These are phyloP conservation scores for Portunus trituberculatus DNA, from an alignment of 1,140 invertebrate species.

Conservation along the genomic window DNA sequence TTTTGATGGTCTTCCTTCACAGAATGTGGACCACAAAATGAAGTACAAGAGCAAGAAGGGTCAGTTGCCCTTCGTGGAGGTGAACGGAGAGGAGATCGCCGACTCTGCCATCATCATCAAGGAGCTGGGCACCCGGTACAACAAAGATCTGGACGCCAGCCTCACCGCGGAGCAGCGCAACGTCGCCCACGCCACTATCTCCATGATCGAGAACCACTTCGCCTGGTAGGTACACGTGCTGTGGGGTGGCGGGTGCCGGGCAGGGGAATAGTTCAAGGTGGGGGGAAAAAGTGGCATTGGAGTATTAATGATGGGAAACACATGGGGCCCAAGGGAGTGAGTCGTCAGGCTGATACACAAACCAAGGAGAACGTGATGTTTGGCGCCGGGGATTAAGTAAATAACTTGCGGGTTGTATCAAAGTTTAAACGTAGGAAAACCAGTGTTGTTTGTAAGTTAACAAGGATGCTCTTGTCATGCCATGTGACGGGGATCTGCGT, in stretches of 20 bases:
- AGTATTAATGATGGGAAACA: background rate
- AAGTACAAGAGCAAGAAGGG: conserved; percentile 96
- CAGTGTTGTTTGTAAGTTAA: no score
- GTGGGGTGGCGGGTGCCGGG: background rate
- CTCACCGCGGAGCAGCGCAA: conserved; percentile 92
- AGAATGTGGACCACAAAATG: conserved; percentile 97
- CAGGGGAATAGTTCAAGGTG: background rate
- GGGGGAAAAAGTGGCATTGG: background rate
- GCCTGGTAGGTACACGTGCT: conserved; percentile 84
- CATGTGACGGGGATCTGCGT: no score
- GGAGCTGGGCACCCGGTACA: conserved; percentile 90
- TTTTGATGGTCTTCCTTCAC: conserved; percentile 80
- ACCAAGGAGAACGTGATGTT: background rate
- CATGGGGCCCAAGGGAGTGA: background rate
- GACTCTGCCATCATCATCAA: conserved; percentile 94
- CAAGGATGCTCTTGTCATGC: no score
- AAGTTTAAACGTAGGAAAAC: no score
- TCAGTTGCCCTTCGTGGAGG: conserved; percentile 93
- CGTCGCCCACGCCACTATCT: conserved; percentile 94
- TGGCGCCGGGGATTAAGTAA: background rate
- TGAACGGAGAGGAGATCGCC: conserved; percentile 95
- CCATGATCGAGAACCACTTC: conserved; percentile 96
- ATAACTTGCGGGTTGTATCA: background rate
- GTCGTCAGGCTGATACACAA: background rate
- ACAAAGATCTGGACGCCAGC: conserved; percentile 89